A percentile compares a stretch with the other conserved stretches of the same genome.
phyloP scores from a whole-genome alignment of 2,797 vertebrate genomes.

The Pseudomugil gertrudae region DNA sequence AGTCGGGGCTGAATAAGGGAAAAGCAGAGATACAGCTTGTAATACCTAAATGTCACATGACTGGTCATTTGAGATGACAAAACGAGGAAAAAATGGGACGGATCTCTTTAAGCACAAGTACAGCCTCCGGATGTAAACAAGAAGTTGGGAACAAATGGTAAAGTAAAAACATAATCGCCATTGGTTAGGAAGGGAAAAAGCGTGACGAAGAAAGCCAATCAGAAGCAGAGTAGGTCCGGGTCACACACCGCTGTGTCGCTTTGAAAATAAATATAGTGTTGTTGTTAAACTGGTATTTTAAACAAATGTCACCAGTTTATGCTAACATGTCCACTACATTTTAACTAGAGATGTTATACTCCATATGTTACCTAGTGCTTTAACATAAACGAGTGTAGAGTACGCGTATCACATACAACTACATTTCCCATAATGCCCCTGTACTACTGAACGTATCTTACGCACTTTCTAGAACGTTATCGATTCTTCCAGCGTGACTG shows the following conservation, averaged over 20 bases:
- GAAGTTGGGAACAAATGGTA: rapidly evolving
- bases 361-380: background rate
- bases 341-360: background rate
- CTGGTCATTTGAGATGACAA: constrained; percentile 44
- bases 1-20: constrained; percentile 11
- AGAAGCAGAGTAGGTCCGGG: background rate
- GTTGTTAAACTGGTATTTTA: background rate
- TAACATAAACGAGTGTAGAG: background rate
- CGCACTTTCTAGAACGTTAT: constrained; percentile 48
- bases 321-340: background rate
- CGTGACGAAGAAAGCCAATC: constrained; percentile 9
- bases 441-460: background rate
- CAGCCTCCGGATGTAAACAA: background rate
- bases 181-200: background rate
- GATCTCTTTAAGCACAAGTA: constrained; percentile 21
- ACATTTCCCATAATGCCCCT: constrained; percentile 60
- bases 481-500: constrained; percentile 34
- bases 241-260: background rate
- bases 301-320: background rate
- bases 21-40: constrained; percentile 20
- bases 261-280: background rate
- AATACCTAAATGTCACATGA: constrained; percentile 67
- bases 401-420: constrained; percentile 10
- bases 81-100: background rate
- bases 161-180: background rate